Evolutionary conservation across 1,140 invertebrate genomes (phyloP), one percentile per base, ranked within the genome.

Genomic region (Diabrotica virgifera): DNA sequence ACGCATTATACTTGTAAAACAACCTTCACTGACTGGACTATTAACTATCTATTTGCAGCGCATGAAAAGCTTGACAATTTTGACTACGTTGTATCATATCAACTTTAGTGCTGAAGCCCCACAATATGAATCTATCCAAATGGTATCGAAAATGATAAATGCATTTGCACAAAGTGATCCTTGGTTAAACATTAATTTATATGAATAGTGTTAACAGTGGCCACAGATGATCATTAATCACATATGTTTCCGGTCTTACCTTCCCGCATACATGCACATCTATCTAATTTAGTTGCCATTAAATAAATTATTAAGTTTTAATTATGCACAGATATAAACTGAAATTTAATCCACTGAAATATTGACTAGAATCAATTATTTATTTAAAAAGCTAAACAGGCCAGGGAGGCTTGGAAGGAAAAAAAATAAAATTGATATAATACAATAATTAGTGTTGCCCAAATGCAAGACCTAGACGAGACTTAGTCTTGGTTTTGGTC

Each of bases 101-200:
- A 46, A 46, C 40, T 46, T 46, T 46, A 10, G 4, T 46, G 40
- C n/a, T 46, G n/a, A 46, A 46, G 40, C 40, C 40, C n/a, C 40
- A 46, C 40, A 46, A 46, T 46, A 46, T 6, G n/a, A 8, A 46
- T 10, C 24, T 6, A n/a, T 46, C 8, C 40, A 46, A 46, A 46
- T 46, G 40, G 40, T 46, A 46, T 46, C n/a, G 40, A 46, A 46
- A 46, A 46, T 46, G 40, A 46, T 46, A 46, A 46, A 46, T 46
- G 40, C 40, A 46, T 46, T 46, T 46, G n/a, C 40, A 46, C 40
- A 46, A n/a, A 46, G 40, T 46, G 40, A 46, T 46, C 40, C 40
- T 46, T 46, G 40, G 40, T 46, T 10, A 46, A 46, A 46, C 40
- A 46, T 46, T 46, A 46, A 46, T 46, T 46, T 46, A 46, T 46